These are phyloP conservation scores for Ormyrus rosae DNA, from an alignment of 2,888 invertebrate genomes.

Conservation along the genomic window DNA sequence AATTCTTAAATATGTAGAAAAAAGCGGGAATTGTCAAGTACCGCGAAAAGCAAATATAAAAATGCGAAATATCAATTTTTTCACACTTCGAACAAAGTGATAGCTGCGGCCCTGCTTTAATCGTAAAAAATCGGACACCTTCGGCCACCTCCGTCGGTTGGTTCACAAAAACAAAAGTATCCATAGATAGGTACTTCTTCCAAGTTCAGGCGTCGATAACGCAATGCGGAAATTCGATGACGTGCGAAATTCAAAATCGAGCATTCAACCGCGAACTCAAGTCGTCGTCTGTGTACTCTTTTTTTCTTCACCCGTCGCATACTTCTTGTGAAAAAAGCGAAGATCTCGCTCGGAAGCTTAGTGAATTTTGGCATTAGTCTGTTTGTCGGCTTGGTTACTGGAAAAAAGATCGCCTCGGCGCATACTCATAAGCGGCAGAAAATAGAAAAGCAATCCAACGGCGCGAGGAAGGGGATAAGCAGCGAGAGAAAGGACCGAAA, in stretches of 20 bases:
- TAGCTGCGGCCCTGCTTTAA: constrained; percentile 12
- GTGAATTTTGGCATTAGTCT: constrained; percentile 47
- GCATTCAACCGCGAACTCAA: background rate
- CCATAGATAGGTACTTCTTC: background rate
- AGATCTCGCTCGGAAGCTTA: constrained; percentile 36
- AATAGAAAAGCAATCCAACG: constrained; percentile 26
- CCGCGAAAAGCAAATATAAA: no score
- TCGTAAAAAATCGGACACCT: background rate
- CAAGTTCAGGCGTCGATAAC: background rate
- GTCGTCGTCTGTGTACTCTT: background rate
- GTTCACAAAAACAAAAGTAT: no score
- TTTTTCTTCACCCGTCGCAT: background rate
- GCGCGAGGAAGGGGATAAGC: background rate
- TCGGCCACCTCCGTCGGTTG: background rate
- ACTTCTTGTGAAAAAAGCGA: constrained; percentile 18
- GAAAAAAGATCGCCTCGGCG: constrained; percentile 15
- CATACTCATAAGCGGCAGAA: background rate
- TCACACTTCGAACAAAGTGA: no score
- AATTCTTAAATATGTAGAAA: no score
- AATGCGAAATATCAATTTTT: no score
- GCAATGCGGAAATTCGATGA: background rate
- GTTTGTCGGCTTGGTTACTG: constrained; percentile 56
- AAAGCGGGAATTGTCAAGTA: no score
- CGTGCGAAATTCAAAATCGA: constrained; percentile 24
- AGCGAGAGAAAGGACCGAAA: background rate